phyloP scores from a whole-genome alignment of 2,113 vertebrate genomes.

The Pterocles orientalis region DNA sequence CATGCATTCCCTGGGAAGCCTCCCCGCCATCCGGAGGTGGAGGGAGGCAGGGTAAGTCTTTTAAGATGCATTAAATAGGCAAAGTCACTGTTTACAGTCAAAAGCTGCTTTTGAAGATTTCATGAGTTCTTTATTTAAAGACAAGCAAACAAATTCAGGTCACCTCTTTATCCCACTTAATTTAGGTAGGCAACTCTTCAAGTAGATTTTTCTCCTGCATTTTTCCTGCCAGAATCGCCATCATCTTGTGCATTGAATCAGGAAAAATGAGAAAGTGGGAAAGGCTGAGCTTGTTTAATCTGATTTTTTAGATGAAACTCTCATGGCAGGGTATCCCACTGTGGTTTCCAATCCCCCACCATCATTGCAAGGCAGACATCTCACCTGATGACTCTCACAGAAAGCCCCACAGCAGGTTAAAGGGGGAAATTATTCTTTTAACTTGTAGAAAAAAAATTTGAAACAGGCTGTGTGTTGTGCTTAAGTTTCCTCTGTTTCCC shows the following conservation, averaged over 20 bases:
- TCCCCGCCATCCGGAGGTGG: not conserved
- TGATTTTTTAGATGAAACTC: not conserved
- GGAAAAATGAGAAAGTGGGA: not conserved
- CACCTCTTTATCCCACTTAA: not conserved
- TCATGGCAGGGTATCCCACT: not conserved
- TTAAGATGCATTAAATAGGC: not conserved
- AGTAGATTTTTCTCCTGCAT: not conserved
- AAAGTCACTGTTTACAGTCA: constrained; percentile 38
- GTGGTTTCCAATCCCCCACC: not conserved
- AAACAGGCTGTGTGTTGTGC: not conserved
- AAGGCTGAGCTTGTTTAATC: not conserved
- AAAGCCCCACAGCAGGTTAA: not conserved
- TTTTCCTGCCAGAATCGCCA: not conserved
- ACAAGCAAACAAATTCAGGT: constrained; percentile 57
- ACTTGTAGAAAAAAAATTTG: not conserved
- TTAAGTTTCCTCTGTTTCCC: not conserved
- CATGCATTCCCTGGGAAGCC: not conserved
- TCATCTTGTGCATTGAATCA: not conserved
- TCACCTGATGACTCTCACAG: not conserved
- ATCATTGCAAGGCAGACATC: not conserved
- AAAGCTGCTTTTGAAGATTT: constrained; percentile 43
- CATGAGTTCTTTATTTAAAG: constrained; percentile 30
- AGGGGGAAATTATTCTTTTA: not conserved
- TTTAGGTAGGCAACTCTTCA: constrained; percentile 13
- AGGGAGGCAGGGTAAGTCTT: not conserved